Conservation (phyloP, 2,888 invertebrate genomes). For the Caenorhabditis wallacei region DNA sequence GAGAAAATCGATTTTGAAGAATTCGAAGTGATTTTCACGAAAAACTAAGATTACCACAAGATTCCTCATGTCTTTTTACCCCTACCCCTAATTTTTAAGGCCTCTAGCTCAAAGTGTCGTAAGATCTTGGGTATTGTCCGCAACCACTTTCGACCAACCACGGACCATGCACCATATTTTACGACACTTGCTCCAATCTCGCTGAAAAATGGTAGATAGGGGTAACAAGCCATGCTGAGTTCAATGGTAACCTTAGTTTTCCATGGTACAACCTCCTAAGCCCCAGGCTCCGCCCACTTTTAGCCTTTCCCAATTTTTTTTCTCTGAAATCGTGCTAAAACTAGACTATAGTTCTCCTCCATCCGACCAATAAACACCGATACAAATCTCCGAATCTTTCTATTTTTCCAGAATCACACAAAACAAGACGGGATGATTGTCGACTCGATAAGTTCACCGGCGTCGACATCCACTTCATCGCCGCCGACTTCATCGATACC, state of each 20-base stretch:
- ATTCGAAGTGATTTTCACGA: too few species aligned
- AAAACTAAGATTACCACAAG: too few species aligned
- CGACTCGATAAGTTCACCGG: conserved; percentile 45
- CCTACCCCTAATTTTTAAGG: too few species aligned
- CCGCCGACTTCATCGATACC: conserved; percentile 22
- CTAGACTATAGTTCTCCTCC: neutral
- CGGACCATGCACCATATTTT: too few species aligned
- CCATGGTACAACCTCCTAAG: neutral
- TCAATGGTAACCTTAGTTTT: neutral
- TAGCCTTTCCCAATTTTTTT: too few species aligned
- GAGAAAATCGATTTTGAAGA: too few species aligned
- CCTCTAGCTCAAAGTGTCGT: too few species aligned
- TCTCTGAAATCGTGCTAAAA: neutral
- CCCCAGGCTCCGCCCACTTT: neutral
- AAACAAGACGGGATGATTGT: conserved; percentile 33
- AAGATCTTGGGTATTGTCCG: too few species aligned
- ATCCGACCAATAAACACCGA: neutral
- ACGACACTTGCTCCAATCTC: too few species aligned
- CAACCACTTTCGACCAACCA: too few species aligned
- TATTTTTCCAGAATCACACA: neutral
- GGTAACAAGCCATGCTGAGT: neutral
- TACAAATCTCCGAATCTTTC: neutral
- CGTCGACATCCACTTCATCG: conserved; percentile 46
- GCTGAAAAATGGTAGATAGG: too few species aligned
- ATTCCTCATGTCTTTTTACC: too few species aligned